Conservation (phyloP, 2,888 invertebrate genomes). For the Ophioninae sp. region DNA sequence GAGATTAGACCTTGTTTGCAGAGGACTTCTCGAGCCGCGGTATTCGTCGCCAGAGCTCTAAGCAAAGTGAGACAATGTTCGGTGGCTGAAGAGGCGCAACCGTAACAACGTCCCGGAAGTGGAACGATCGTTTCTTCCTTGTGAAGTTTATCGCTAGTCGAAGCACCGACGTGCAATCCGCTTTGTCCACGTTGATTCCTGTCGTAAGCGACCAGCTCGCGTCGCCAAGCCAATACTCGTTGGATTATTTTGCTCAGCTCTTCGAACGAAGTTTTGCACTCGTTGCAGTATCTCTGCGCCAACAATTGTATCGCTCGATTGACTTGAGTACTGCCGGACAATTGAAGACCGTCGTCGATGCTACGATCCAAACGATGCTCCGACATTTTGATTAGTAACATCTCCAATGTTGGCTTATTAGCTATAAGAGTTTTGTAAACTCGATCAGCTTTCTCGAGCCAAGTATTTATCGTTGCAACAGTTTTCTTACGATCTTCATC, state of each 20-base stretch:
- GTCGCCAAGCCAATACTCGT: slow-evolving; percentile 94
- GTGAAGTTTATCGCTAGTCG: slow-evolving; percentile 57
- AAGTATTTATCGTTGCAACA: slow-evolving; percentile 93
- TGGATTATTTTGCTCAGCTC: slow-evolving; percentile 95
- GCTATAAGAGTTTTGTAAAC: slow-evolving; percentile 95
- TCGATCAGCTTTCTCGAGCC: slow-evolving; percentile 96
- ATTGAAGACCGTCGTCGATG: slow-evolving; percentile 83
- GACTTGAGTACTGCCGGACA: slow-evolving; percentile 84
- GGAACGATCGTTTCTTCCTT: slow-evolving; percentile 70
- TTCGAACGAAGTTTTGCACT: slow-evolving; percentile 97
- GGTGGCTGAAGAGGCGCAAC: slow-evolving; percentile 94
- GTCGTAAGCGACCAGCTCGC: slow-evolving; percentile 95
- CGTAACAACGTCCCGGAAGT: slow-evolving; percentile 88
- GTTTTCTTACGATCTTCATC: slow-evolving; percentile 98
- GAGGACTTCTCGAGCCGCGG: slow-evolving; percentile 87
- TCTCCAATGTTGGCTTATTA: slow-evolving; percentile 95
- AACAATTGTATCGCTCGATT: slow-evolving; percentile 96
- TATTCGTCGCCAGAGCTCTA: slow-evolving; percentile 92
- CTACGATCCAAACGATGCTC: slow-evolving; percentile 91
- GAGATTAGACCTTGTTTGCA: slow-evolving; percentile 93
- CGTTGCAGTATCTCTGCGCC: slow-evolving; percentile 97
- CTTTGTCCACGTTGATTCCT: slow-evolving; percentile 88
- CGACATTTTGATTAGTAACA: slow-evolving; percentile 91
- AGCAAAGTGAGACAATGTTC: slow-evolving; percentile 96
- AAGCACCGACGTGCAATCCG: slow-evolving; percentile 40